Evolutionary conservation across 2,113 vertebrate genomes (phyloP).

Genomic region (Tachysurus fulvidraco): DNA sequence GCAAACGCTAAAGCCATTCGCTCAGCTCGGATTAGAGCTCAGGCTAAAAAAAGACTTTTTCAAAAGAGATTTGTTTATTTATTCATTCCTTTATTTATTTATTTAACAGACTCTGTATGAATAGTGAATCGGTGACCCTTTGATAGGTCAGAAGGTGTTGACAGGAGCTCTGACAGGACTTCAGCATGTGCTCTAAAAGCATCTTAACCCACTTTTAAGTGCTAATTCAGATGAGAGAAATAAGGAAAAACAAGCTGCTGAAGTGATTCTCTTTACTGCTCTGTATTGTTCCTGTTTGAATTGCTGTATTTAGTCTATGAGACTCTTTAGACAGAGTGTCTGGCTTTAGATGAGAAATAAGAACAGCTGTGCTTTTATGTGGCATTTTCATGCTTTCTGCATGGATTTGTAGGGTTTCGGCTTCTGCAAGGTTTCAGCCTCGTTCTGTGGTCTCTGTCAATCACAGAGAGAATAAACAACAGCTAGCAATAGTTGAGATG

Average conservation of each 20-base stretch:
- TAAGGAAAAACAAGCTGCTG: not conserved
- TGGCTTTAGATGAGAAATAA: not conserved
- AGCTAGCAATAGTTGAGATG: not conserved
- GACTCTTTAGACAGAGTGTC: not conserved
- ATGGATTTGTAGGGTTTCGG: not conserved
- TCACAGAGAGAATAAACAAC: not conserved
- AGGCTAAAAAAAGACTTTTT: not conserved
- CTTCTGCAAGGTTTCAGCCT: not conserved
- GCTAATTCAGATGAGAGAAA: not conserved
- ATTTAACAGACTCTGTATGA: not conserved
- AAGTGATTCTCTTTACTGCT: not conserved
- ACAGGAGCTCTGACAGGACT: not conserved
- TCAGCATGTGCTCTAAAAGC: not conserved
- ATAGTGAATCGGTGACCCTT: not conserved
- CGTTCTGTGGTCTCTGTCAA: not conserved
- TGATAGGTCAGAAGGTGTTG: not conserved
- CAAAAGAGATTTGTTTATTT: not conserved
- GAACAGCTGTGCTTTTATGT: not conserved
- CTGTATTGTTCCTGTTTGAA: no score
- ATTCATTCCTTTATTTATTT: not conserved
- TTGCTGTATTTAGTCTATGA: not conserved
- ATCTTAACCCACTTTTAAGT: not conserved
- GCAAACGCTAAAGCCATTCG: not conserved
- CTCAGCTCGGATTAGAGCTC: not conserved
- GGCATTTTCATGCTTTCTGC: not conserved